A percentile compares a stretch with the other conserved stretches of the same genome.
These are phyloP conservation scores for Parambassis ranga DNA, from an alignment of 2,797 vertebrate genomes.

Conservation along the genomic window DNA sequence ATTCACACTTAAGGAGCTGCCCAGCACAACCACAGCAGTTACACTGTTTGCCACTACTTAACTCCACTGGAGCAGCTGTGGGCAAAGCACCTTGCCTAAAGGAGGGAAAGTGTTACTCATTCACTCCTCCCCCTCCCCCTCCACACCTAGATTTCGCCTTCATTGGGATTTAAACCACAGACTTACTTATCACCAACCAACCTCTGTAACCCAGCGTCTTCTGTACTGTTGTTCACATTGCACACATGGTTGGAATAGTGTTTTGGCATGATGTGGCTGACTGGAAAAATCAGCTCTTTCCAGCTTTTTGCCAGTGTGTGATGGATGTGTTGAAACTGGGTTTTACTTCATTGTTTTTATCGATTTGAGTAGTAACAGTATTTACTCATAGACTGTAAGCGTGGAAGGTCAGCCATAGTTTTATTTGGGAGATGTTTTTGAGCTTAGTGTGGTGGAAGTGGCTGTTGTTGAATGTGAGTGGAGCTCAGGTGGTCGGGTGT, in stretches of 20 bases:
- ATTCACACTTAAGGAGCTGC: slow-evolving; percentile 52
- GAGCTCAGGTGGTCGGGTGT: too few relatives aligned
- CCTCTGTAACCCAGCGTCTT: slow-evolving; percentile 17
- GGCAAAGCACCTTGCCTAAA: slow-evolving; percentile 56
- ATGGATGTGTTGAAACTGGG: background rate
- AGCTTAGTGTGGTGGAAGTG: too few relatives aligned
- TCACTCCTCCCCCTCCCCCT: slow-evolving; percentile 15
- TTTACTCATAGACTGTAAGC: too few relatives aligned
- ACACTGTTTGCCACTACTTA: slow-evolving; percentile 26
- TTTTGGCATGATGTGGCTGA: background rate
- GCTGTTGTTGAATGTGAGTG: too few relatives aligned
- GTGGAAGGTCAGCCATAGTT: too few relatives aligned
- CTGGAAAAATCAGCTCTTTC: slow-evolving; percentile 1
- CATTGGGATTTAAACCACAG: slow-evolving; percentile 30
- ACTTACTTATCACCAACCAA: slow-evolving; percentile 34
- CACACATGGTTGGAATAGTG: slow-evolving; percentile 3
- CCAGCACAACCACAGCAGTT: slow-evolving; percentile 47
- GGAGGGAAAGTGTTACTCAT: slow-evolving; percentile 62
- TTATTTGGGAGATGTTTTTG: too few relatives aligned
- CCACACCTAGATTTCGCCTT: slow-evolving; percentile 34
- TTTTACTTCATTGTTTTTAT: background rate
- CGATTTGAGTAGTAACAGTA: too few relatives aligned
- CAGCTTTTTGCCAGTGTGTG: background rate
- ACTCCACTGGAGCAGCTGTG: slow-evolving; percentile 43
- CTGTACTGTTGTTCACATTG: slow-evolving; percentile 1